A percentile compares a stretch with the other conserved stretches of the same genome.
phyloP scores from a whole-genome alignment of 2,113 vertebrate species.

The Butorides virescens region DNA sequence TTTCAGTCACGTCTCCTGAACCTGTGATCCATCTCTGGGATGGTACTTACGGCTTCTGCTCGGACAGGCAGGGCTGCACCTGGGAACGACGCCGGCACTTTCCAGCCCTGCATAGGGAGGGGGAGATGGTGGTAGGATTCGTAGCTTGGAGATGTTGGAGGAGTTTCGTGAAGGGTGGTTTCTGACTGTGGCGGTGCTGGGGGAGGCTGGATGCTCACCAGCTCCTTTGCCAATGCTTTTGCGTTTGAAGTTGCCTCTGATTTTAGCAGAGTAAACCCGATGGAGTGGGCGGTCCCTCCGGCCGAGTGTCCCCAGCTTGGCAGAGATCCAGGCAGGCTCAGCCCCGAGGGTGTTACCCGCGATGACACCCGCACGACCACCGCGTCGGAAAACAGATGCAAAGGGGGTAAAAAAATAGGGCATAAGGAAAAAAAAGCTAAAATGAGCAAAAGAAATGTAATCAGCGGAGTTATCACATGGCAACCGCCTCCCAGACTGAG shows the following conservation, averaged over 20 bases:
- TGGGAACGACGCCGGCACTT: neutral
- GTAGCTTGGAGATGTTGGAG: neutral
- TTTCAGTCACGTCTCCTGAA: neutral
- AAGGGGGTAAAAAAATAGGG: neutral
- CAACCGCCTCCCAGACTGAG: neutral
- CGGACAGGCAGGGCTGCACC: neutral
- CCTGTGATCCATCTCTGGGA: neutral
- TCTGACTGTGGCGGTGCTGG: neutral
- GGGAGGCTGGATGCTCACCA: no score
- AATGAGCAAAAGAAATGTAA: neutral
- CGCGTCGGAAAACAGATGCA: neutral
- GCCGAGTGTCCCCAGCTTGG: neutral
- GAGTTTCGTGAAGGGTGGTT: neutral
- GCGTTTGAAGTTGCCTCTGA: neutral
- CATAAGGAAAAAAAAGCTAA: neutral
- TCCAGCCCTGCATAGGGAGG: neutral
- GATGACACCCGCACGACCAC: neutral
- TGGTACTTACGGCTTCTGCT: neutral
- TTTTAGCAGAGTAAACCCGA: neutral
- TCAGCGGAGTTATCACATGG: neutral
- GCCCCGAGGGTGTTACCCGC: fast-evolving
- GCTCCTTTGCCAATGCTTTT: neutral
- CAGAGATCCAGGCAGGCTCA: neutral
- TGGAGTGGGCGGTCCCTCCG: fast-evolving
- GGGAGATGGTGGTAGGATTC: neutral